Percentiles rank a stretch among this genome's conserved stretches.
phyloP scores from a whole-genome alignment of 2,888 invertebrate genomes.

The Ferrisia virgata region DNA sequence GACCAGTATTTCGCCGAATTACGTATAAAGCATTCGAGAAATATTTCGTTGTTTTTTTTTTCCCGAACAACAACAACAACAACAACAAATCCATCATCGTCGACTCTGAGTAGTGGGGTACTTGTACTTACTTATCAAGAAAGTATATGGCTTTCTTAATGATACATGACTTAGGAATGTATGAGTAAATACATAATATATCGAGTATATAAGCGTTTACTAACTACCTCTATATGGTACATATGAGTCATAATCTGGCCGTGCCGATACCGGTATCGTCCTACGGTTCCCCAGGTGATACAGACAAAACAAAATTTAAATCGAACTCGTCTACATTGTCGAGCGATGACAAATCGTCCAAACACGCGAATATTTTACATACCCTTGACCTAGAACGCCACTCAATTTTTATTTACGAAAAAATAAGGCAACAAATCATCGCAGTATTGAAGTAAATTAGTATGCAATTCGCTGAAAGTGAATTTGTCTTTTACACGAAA shows the following conservation, averaged over 20 bases:
- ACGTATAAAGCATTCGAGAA: too few relatives aligned
- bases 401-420: neutral
- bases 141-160: neutral
- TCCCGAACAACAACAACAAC: neutral
- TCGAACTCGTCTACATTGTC: neutral
- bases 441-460: too few relatives aligned
- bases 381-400: neutral
- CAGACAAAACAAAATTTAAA: slow-evolving; percentile 22
- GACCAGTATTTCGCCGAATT: too few relatives aligned
- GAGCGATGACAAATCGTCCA: neutral
- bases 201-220: neutral
- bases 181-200: neutral
- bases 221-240: neutral
- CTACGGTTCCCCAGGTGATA: slow-evolving; percentile 19
- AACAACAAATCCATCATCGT: neutral
- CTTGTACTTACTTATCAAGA: neutral
- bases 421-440: too few relatives aligned
- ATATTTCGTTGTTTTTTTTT: neutral
- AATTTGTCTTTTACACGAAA: too few relatives aligned
- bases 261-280: neutral
- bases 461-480: too few relatives aligned
- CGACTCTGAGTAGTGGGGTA: too few relatives aligned
- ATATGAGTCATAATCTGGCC: neutral
- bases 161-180: slow-evolving; percentile 5
- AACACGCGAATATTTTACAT: neutral